phyloP scores from a whole-genome alignment of 2,888 invertebrate species.

The Quadriops clusia region DNA sequence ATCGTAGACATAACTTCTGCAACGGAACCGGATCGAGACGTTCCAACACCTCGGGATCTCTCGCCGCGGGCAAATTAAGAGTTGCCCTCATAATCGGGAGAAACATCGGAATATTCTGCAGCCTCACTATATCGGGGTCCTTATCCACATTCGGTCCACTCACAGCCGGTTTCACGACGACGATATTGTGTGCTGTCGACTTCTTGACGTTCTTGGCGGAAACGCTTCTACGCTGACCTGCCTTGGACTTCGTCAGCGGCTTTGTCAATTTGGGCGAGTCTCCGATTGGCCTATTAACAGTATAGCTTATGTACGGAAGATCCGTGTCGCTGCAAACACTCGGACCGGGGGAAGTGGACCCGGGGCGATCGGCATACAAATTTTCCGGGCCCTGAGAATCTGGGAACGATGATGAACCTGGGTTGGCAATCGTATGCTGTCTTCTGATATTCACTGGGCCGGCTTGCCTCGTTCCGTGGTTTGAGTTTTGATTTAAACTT shows the following conservation, averaged over 20 bases:
- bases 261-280: slow-evolving; percentile 75
- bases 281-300: slow-evolving; percentile 81
- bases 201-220: slow-evolving; percentile 38
- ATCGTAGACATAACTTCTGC: slow-evolving; percentile 63
- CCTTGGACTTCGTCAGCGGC: slow-evolving; percentile 32
- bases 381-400: slow-evolving; percentile 26
- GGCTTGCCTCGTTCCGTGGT: slow-evolving; percentile 16
- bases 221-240: slow-evolving; percentile 26
- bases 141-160: slow-evolving; percentile 50
- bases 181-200: slow-evolving; percentile 61
- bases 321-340: slow-evolving; percentile 84
- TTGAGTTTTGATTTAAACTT: slow-evolving; percentile 21
- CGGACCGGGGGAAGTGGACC: slow-evolving; percentile 72
- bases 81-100: slow-evolving; percentile 86
- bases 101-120: slow-evolving; percentile 80
- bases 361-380: slow-evolving; percentile 48
- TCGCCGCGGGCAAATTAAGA: slow-evolving; percentile 68
- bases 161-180: slow-evolving; percentile 66
- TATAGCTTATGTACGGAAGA: slow-evolving; percentile 83
- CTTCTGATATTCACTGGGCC: slow-evolving; percentile 26
- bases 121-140: slow-evolving; percentile 61
- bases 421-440: slow-evolving; percentile 36
- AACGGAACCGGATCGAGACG: slow-evolving; percentile 51
- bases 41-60: slow-evolving; percentile 81
- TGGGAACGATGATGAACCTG: slow-evolving; percentile 21